These are phyloP conservation scores for Brenthis daphne DNA, from an alignment of 2,888 invertebrate species.

Conservation along the genomic window DNA sequence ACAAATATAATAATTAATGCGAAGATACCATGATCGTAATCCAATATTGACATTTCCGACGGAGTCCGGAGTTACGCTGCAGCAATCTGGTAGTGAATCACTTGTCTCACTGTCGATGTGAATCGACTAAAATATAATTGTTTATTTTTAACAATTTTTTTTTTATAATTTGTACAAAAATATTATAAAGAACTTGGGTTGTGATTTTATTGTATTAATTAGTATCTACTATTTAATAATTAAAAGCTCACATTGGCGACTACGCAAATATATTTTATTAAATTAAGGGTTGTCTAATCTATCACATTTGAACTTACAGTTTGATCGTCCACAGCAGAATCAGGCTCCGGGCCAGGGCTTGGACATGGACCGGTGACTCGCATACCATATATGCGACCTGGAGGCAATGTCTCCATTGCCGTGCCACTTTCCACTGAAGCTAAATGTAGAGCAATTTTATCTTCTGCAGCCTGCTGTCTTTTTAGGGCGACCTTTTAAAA, in stretches of 20 bases:
- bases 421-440: constrained; percentile 85
- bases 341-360: constrained; percentile 72
- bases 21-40: constrained; percentile 34
- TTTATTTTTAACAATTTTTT: background rate
- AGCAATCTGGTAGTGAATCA: constrained; percentile 73
- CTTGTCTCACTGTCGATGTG: constrained; percentile 79
- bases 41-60: constrained; percentile 52
- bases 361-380: constrained; percentile 89
- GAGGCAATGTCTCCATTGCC: constrained; percentile 87
- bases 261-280: too few species aligned
- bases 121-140: constrained; percentile 57
- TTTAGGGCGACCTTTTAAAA: constrained; percentile 93
- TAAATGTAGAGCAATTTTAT: constrained; percentile 95
- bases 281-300: too few species aligned
- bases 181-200: too few species aligned
- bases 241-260: too few species aligned
- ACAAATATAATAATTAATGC: constrained; percentile 14
- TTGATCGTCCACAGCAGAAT: constrained; percentile 69
- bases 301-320: constrained; percentile 52
- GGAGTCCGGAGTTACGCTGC: constrained; percentile 67
- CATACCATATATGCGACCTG: constrained; percentile 95
- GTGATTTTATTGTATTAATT: too few species aligned
- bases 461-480: constrained; percentile 98
- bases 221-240: too few species aligned
- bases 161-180: background rate